phyloP scores from a whole-genome alignment of 2,113 vertebrate species.

The Brachyhypopomus occidentalis region DNA sequence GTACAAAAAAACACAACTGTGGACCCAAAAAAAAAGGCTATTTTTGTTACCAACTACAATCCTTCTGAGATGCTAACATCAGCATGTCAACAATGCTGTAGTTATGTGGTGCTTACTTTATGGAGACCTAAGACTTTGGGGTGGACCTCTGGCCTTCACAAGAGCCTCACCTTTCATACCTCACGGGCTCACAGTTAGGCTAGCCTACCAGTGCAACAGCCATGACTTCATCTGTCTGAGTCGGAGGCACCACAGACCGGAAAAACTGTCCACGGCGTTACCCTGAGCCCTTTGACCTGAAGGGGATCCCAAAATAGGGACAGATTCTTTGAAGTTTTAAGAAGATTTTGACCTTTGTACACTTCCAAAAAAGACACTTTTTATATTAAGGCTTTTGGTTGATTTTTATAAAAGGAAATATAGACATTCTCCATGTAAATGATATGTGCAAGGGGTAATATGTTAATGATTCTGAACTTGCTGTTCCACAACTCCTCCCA shows the following conservation, averaged over 20 bases:
- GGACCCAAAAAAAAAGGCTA: constrained; percentile 16
- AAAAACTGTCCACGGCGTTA: neutral
- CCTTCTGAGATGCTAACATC: neutral
- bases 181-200: constrained; percentile 8
- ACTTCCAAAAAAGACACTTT: constrained; percentile 48
- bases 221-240: neutral
- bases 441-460: constrained; percentile 27
- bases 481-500: constrained; percentile 36
- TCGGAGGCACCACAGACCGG: constrained; percentile 9
- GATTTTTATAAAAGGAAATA: constrained; percentile 41
- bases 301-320: constrained; percentile 8
- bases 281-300: neutral
- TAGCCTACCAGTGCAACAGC: neutral
- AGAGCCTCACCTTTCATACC: constrained; percentile 23
- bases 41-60: constrained; percentile 25
- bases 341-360: constrained; percentile 44
- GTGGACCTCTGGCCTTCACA: constrained; percentile 15
- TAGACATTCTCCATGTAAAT: constrained; percentile 38
- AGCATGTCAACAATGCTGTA: constrained; percentile 28
- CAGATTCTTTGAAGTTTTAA: neutral
- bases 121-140: neutral
- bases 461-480: constrained; percentile 24
- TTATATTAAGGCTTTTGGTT: constrained; percentile 35
- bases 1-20: constrained; percentile 2
- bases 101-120: neutral